phyloP scores from a whole-genome alignment of 2,113 vertebrate species.

The Cottus gobio region DNA sequence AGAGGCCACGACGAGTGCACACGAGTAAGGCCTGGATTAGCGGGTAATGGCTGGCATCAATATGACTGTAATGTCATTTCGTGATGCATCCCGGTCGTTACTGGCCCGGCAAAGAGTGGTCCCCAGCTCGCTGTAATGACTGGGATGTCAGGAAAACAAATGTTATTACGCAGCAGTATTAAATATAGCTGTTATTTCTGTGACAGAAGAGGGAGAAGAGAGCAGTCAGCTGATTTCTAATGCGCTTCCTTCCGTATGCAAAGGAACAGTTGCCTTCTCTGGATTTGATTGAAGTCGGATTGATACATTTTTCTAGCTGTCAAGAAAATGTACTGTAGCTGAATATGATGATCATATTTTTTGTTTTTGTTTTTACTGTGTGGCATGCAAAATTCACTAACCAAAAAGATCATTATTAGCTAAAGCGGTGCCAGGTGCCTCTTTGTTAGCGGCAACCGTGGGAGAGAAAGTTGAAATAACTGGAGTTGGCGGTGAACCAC shows the following conservation, averaged over 20 bases:
- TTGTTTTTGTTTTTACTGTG: background rate
- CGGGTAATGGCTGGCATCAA: slow-evolving; percentile 84
- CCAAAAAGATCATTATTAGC: slow-evolving; percentile 3
- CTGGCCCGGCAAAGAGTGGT: slow-evolving; percentile 67
- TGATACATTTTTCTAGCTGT: slow-evolving; percentile 20
- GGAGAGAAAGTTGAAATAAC: slow-evolving; percentile 18
- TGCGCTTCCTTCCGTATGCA: slow-evolving; percentile 30
- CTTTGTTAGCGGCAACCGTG: background rate
- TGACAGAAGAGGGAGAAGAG: slow-evolving; percentile 60
- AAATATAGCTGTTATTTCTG: slow-evolving; percentile 78
- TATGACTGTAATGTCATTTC: slow-evolving; percentile 85
- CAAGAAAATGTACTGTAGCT: background rate
- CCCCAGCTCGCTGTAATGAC: slow-evolving; percentile 76
- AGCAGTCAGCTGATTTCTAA: slow-evolving; percentile 67
- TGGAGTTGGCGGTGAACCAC: background rate
- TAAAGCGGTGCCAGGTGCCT: background rate
- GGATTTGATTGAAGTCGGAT: background rate
- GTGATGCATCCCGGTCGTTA: slow-evolving; percentile 81
- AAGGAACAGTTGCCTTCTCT: slow-evolving; percentile 1
- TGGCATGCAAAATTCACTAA: background rate
- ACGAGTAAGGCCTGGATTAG: slow-evolving; percentile 73
- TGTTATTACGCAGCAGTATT: slow-evolving; percentile 73
- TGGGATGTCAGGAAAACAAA: slow-evolving; percentile 80
- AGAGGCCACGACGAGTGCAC: slow-evolving; percentile 71
- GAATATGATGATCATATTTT: background rate